These are phyloP conservation scores for Amniataba percoides DNA, from an alignment of 2,797 vertebrate genomes.

Conservation along the genomic window DNA sequence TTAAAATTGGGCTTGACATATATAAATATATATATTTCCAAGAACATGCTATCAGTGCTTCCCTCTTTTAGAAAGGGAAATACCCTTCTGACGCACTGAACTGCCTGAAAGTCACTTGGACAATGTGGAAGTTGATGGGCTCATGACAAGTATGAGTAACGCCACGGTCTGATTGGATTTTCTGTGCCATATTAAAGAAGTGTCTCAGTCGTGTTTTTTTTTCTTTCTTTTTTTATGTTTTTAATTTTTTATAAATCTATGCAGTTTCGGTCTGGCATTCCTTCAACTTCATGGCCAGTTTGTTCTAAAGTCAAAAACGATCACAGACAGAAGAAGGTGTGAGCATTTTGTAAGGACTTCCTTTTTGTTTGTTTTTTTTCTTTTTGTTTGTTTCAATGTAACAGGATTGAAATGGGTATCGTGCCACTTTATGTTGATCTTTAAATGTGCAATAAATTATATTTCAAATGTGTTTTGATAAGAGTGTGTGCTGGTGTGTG, in stretches of 20 bases:
- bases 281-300: slow-evolving; percentile 75
- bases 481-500: slow-evolving; percentile 70
- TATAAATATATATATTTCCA: slow-evolving; percentile 32
- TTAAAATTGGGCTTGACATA: slow-evolving; percentile 49
- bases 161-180: slow-evolving; percentile 62
- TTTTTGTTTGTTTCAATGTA: slow-evolving; percentile 67
- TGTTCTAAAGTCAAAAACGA: slow-evolving; percentile 68
- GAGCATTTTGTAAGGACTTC: slow-evolving; percentile 81
- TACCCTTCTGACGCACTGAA: slow-evolving; percentile 56
- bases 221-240: slow-evolving; percentile 4
- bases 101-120: slow-evolving; percentile 53
- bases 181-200: slow-evolving; percentile 69
- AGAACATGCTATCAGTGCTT: slow-evolving; percentile 44
- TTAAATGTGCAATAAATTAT: slow-evolving; percentile 89
- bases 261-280: slow-evolving; percentile 82
- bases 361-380: slow-evolving; percentile 50
- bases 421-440: slow-evolving; percentile 86
- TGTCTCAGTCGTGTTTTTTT: slow-evolving; percentile 31
- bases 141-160: slow-evolving; percentile 64
- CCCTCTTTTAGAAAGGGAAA: slow-evolving; percentile 63
- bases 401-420: slow-evolving; percentile 81
- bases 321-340: slow-evolving; percentile 67
- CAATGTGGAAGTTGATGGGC: slow-evolving; percentile 59
- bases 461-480: slow-evolving; percentile 85
- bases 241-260: slow-evolving; percentile 77